Evolutionary conservation across 2,797 vertebrate genomes (phyloP), one percentile per base, ranked within the genome.

Genomic region (Phaenicophaeus curvirostris): DNA sequence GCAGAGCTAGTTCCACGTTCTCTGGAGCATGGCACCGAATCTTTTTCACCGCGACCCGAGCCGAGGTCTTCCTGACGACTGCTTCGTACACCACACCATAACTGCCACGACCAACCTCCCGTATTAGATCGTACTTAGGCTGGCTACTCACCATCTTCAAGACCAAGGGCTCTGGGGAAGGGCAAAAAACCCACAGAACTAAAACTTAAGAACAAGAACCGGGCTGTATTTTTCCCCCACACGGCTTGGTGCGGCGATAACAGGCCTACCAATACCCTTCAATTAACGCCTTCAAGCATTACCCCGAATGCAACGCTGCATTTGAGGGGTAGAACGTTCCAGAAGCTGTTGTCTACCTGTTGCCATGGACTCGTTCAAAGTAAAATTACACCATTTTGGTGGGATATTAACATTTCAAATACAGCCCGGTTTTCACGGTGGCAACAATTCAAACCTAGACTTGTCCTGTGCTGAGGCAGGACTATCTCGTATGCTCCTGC

Each of bases 91-190:
- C 99, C 97, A 99, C 99, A 90, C 99, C 99, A 94, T 99, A 99
- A 98, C 99, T 99, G 97, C 99, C 99, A 88, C 99, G 99, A 88
- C 99, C 99, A 98, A 99, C 99, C 98, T 99, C 99, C 98, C 99
- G 99, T 98, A 99, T 99, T 98, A 99, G 98, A 98, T 99, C 99
- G 98, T 99, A 99, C 97, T 99, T 99, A 96, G 99, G 99, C 98
- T 99, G 99, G 98, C 99, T 99, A 98, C 99, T 99, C 98, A 99
- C 99, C 99, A 99, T 99, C 98, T 99, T 99, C 98, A 98, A 98
- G 98, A 97, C 96, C 97, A 94, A 97, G 71, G 96, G 97, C 95
- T 98, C 98, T 98, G 95, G 93, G 97, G 96, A 96, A 94, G 95
- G 96, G 88, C 94, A 92, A 96, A 48, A 97, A 83, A 95, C 92